Conservation (phyloP, 1,140 invertebrate genomes). For the Drosophila tristis region DNA sequence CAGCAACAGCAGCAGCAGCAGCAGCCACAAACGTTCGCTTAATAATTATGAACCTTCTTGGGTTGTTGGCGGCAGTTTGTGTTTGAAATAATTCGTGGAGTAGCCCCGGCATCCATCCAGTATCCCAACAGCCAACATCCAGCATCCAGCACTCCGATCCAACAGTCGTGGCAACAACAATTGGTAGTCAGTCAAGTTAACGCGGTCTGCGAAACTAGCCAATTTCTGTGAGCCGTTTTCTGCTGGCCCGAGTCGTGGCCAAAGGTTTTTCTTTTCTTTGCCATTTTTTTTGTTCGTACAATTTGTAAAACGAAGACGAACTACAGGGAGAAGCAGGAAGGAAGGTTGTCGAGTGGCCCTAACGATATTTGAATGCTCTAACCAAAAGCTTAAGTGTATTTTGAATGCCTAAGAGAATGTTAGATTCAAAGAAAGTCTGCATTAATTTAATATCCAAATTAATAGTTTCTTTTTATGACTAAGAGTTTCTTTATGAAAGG, state of each 20-base stretch:
- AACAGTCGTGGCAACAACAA: conserved; percentile 68
- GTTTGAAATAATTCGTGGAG: conserved; percentile 79
- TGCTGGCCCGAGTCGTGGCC: conserved; percentile 60
- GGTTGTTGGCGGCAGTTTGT: conserved; percentile 72
- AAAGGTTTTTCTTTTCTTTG: conserved; percentile 53
- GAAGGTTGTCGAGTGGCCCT: not conserved
- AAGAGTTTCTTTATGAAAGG: conserved; percentile 16
- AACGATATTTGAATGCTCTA: conserved; percentile 4
- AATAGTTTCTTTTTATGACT: not conserved
- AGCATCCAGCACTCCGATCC: conserved; percentile 3
- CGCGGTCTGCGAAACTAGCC: conserved; percentile 76
- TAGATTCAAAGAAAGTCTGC: not conserved
- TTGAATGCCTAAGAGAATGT: no score
- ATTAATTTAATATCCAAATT: conserved; percentile 2
- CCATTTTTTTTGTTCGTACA: conserved; percentile 45
- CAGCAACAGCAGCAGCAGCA: conserved; percentile 23
- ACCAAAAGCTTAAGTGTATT: not conserved
- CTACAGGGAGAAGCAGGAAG: conserved; percentile 36
- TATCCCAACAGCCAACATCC: conserved; percentile 5
- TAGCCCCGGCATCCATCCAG: conserved; percentile 52
- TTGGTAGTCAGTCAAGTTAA: conserved; percentile 80
- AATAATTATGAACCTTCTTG: conserved; percentile 81
- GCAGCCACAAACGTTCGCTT: conserved; percentile 37
- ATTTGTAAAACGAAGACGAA: conserved; percentile 72
- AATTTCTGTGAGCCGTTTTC: conserved; percentile 64